Evolutionary conservation across 1,140 invertebrate species (phyloP).

Genomic region (Babylonia areolata): DNA sequence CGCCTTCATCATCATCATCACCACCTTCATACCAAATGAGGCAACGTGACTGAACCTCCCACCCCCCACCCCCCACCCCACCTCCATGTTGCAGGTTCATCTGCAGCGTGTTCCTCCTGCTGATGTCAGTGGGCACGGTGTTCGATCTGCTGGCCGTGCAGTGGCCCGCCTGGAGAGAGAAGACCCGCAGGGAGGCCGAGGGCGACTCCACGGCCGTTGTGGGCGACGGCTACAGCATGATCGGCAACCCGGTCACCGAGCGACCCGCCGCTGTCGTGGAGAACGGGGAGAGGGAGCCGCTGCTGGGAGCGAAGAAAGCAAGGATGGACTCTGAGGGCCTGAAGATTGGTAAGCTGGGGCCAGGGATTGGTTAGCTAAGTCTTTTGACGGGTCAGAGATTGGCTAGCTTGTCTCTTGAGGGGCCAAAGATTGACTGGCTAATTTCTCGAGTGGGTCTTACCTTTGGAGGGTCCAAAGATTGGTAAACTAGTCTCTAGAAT

Average conservation of each 20-base stretch:
- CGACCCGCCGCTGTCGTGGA: background rate
- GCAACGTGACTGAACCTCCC: background rate
- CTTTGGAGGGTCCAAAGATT: background rate
- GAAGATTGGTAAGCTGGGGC: background rate
- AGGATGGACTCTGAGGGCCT: background rate
- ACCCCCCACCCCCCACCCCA: background rate
- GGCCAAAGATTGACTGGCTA: background rate
- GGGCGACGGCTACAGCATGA: background rate
- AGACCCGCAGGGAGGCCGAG: background rate
- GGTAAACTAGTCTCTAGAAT: background rate
- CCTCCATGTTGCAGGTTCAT: background rate
- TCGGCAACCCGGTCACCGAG: background rate
- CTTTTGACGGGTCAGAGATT: background rate
- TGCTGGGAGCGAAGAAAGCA: background rate
- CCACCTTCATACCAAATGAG: no score
- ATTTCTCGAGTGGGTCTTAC: no score
- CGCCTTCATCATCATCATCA: no score
- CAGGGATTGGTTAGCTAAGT: no score
- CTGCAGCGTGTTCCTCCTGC: slow-evolving; percentile 1
- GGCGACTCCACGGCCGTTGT: background rate
- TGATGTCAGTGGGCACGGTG: slow-evolving; percentile 40
- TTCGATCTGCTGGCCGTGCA: slow-evolving; percentile 41
- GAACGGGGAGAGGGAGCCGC: background rate
- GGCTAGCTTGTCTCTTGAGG: background rate
- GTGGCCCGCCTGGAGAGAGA: slow-evolving; percentile 33